A percentile compares a stretch with the other conserved stretches of the same genome.
Evolutionary conservation across 2,797 vertebrate genomes (phyloP).

Genomic region (Parauchenoglanis ngamensis): DNA sequence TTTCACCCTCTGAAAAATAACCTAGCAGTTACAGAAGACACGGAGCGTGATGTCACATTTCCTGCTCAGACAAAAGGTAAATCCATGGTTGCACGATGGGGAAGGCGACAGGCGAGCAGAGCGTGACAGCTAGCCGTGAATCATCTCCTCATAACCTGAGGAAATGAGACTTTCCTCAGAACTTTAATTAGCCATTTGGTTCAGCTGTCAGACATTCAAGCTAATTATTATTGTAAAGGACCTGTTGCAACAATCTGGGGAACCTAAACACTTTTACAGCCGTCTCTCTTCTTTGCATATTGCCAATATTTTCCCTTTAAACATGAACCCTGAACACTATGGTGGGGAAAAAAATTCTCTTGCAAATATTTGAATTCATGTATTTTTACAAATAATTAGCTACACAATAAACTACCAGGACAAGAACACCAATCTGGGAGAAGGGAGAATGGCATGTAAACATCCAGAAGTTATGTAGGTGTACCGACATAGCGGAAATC

Average conservation of each 20-base stretch:
- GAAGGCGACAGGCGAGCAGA: conserved; percentile 34
- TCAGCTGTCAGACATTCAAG: background rate
- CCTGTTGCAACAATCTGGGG: background rate
- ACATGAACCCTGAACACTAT: background rate
- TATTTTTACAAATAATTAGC: background rate
- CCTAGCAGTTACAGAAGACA: conserved; percentile 46
- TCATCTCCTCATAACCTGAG: conserved; percentile 64
- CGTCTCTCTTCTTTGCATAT: background rate
- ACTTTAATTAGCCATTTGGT: background rate
- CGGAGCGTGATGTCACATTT: conserved; percentile 66
- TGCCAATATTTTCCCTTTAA: background rate
- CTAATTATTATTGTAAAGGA: background rate
- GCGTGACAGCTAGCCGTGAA: conserved; percentile 62
- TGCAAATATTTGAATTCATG: background rate
- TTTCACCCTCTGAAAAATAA: conserved; percentile 38
- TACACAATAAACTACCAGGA: background rate
- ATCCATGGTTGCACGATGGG: conserved; percentile 59
- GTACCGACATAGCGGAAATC: background rate
- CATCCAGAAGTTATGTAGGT: background rate
- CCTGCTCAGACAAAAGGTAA: conserved; percentile 72
- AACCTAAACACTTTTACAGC: background rate
- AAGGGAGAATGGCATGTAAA: background rate
- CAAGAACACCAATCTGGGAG: background rate
- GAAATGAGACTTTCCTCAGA: background rate
- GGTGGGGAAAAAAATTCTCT: too few species aligned